A percentile compares a stretch with the other conserved stretches of the same genome.
Conservation (phyloP, 2,888 invertebrate species). For the Poecilus cupreus region DNA sequence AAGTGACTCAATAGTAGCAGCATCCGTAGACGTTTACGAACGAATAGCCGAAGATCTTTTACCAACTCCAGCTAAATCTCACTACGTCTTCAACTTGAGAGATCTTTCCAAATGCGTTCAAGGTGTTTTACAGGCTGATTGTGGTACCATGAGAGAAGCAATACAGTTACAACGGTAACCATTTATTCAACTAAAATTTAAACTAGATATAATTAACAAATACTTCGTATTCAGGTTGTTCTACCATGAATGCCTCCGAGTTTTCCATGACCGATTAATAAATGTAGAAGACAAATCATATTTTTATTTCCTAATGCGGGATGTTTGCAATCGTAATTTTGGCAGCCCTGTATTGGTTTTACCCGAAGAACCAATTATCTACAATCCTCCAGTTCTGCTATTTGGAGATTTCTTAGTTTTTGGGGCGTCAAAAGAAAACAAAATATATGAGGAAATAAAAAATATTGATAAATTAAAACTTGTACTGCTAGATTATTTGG, state of each 20-base stretch:
- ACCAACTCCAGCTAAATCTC: conserved; percentile 93
- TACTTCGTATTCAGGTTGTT: conserved; percentile 81
- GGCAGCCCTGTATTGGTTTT: conserved; percentile 77
- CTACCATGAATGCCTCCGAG: conserved; percentile 93
- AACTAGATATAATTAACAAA: neutral
- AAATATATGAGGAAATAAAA: conserved; percentile 89
- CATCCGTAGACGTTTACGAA: conserved; percentile 89
- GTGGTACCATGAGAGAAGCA: conserved; percentile 80
- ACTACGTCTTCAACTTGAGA: conserved; percentile 94
- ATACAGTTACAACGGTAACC: conserved; percentile 79
- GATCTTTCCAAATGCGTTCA: conserved; percentile 94
- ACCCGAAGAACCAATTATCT: conserved; percentile 77
- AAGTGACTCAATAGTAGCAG: conserved; percentile 84
- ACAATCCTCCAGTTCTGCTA: conserved; percentile 80
- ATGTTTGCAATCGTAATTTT: conserved; percentile 80
- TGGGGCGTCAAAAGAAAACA: conserved; percentile 81
- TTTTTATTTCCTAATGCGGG: conserved; percentile 83
- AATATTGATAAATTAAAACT: conserved; percentile 82
- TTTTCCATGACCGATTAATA: conserved; percentile 92
- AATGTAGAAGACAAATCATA: conserved; percentile 88
- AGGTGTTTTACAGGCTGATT: conserved; percentile 90
- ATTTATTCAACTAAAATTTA: conserved; percentile 18
- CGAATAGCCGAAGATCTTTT: conserved; percentile 86
- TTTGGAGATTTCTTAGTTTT: conserved; percentile 91
- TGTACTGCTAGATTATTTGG: conserved; percentile 87